Evolutionary conservation across 2,797 vertebrate genomes (phyloP).

Genomic region (Tokudaia muenninki): DNA sequence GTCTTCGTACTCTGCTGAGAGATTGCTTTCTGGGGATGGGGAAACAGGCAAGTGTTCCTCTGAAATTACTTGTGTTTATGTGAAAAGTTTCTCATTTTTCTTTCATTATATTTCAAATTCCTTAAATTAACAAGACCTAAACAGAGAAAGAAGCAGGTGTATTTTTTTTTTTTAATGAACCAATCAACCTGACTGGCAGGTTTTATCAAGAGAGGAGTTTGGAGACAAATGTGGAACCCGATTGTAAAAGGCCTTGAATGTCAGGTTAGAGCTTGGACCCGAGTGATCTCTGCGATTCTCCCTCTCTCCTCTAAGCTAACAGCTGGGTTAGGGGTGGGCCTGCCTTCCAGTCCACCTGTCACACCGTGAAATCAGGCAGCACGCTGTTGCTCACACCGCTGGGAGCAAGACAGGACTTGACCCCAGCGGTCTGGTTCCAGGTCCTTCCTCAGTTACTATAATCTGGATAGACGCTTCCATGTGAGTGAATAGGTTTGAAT

Average conservation of each 20-base stretch:
- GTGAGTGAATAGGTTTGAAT: neutral
- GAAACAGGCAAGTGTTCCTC: neutral
- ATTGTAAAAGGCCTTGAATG: neutral
- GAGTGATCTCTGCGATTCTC: neutral
- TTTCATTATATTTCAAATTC: constrained; percentile 57
- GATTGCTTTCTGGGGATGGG: neutral
- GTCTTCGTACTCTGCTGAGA: neutral
- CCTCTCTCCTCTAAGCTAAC: neutral
- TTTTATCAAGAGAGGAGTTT: neutral
- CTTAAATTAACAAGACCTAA: constrained; percentile 24
- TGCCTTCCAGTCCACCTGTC: neutral
- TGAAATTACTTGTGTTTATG: constrained; percentile 37
- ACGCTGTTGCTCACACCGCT: neutral
- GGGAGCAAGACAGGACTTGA: neutral
- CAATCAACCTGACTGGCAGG: neutral
- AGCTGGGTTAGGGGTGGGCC: neutral
- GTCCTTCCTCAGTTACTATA: neutral
- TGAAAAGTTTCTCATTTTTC: neutral
- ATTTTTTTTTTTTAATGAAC: neutral
- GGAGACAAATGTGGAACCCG: neutral
- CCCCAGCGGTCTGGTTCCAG: neutral
- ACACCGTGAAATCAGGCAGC: neutral
- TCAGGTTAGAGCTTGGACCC: neutral
- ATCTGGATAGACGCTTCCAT: neutral
- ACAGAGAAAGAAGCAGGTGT: constrained; percentile 49